phyloP scores from a whole-genome alignment of 2,888 invertebrate genomes.

The Eutolmus rufibarbis region DNA sequence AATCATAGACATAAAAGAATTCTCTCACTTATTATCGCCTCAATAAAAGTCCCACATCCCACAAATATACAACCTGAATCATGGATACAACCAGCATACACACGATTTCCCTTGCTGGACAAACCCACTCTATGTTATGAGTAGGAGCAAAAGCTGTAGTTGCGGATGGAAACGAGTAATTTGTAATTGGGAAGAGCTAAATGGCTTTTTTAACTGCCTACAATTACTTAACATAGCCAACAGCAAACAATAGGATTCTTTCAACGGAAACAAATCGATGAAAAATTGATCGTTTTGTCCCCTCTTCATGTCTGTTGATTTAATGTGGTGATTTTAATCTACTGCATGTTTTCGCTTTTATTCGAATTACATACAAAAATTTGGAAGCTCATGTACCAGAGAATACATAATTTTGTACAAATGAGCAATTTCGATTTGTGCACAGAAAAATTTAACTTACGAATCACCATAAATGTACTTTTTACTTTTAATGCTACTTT shows the following conservation, averaged over 20 bases:
- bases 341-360: background rate
- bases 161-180: background rate
- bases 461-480: background rate
- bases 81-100: background rate
- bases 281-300: background rate
- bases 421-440: background rate
- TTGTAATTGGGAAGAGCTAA: background rate
- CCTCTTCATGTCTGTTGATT: background rate
- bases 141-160: background rate
- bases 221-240: slow-evolving; percentile 1
- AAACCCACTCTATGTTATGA: background rate
- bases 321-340: background rate
- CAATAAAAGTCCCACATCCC: background rate
- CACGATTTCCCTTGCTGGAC: background rate
- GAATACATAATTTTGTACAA: background rate
- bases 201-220: slow-evolving; percentile 1
- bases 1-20: background rate
- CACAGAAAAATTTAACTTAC: background rate
- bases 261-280: background rate
- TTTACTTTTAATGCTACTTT: background rate
- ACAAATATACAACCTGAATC: background rate
- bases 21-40: background rate
- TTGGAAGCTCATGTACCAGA: background rate
- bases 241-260: slow-evolving; percentile 3
- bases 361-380: background rate